A percentile compares a stretch with the other conserved stretches of the same genome.
phyloP scores from a whole-genome alignment of 2,113 vertebrate species.

The Rhea pennata region DNA sequence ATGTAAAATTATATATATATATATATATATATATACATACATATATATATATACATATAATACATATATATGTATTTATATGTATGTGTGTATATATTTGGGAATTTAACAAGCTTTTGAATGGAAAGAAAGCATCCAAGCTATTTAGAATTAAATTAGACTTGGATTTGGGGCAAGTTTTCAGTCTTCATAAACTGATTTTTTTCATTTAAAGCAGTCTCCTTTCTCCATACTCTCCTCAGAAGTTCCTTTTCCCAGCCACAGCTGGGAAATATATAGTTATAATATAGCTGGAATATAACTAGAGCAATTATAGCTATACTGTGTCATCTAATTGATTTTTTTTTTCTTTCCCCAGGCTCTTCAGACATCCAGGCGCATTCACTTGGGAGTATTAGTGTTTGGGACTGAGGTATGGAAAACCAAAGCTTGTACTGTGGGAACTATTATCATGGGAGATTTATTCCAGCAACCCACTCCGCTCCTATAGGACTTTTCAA shows the following conservation, averaged over 20 bases:
- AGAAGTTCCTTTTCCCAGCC: not conserved
- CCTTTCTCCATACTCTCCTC: not conserved
- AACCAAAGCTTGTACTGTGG: not conserved
- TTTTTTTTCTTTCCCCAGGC: not conserved
- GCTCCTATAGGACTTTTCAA: not conserved
- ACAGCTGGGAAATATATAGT: conserved; percentile 18
- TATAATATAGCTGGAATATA: conserved; percentile 3
- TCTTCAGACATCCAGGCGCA: not conserved
- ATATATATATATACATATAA: no score
- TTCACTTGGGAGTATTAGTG: not conserved
- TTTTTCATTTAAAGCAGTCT: conserved; percentile 44
- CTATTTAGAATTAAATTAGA: conserved; percentile 62
- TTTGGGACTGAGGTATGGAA: not conserved
- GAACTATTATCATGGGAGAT: not conserved
- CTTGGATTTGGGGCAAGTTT: conserved; percentile 45
- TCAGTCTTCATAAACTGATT: conserved; percentile 20
- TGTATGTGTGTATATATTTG: not conserved
- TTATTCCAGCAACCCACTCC: not conserved
- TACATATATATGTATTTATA: not conserved
- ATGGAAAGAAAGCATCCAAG: conserved; percentile 9
- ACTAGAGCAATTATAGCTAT: not conserved
- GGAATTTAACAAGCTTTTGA: conserved; percentile 21
- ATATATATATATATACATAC: not conserved
- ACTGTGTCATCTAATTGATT: not conserved
- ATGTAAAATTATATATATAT: not conserved